phyloP scores from a whole-genome alignment of 2,113 vertebrate species.

The Pristiophorus japonicus region DNA sequence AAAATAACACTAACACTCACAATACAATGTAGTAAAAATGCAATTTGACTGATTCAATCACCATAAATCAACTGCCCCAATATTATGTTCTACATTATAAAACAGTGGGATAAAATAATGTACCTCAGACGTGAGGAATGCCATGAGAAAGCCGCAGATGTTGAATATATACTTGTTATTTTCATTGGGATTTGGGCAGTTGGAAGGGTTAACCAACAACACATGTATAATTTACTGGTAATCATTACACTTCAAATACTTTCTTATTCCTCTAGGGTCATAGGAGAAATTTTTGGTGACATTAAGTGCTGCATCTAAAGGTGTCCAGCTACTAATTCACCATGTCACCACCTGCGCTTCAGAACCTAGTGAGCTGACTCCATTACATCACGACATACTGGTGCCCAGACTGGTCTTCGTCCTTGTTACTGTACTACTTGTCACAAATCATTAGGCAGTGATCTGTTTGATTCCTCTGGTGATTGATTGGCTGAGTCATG shows the following conservation, averaged over 20 bases:
- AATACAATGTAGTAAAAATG: background rate
- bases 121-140: background rate
- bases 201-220: background rate
- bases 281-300: conserved; percentile 16
- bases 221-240: conserved; percentile 28
- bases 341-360: conserved; percentile 49
- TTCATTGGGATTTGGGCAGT: background rate
- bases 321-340: conserved; percentile 26
- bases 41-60: background rate
- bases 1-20: background rate
- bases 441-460: conserved; percentile 78
- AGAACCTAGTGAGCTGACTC: conserved; percentile 45
- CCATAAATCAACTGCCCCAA: background rate
- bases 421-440: conserved; percentile 65
- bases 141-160: background rate
- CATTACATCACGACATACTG: conserved; percentile 54
- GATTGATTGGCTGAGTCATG: conserved; percentile 74
- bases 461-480: conserved; percentile 81
- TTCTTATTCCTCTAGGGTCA: background rate
- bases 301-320: conserved; percentile 29
- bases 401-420: conserved; percentile 57
- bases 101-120: background rate
- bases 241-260: conserved; percentile 26
- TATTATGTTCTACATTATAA: background rate
- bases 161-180: background rate